Evolutionary conservation across 1,140 invertebrate genomes (phyloP).

Genomic region (Brevipalpus yothersi): DNA sequence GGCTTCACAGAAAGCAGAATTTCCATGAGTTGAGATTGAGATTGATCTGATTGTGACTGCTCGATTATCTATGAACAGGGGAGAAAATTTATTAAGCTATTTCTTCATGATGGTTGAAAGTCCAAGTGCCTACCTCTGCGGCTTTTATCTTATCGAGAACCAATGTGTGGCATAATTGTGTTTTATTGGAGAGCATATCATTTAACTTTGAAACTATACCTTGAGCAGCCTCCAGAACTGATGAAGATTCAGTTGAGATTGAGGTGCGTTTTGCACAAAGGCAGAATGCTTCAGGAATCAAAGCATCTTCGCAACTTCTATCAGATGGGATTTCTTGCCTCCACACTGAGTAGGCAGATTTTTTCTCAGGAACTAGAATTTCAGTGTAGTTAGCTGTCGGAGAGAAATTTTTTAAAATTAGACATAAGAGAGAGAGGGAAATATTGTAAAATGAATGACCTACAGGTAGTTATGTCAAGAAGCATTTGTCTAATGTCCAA

Average conservation of each 20-base stretch:
- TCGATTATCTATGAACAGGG: not conserved
- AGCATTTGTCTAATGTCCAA: conserved; percentile 16
- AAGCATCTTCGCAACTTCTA: conserved; percentile 4
- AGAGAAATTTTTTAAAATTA: not conserved
- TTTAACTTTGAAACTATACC: not conserved
- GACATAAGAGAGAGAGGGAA: not conserved
- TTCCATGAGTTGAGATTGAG: not conserved
- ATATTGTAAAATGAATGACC: not conserved
- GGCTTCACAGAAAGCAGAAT: not conserved
- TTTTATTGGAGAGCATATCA: not conserved
- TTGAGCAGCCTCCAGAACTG: no score
- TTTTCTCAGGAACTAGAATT: not conserved
- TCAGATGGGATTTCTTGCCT: not conserved
- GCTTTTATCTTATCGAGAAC: not conserved
- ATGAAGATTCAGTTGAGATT: not conserved
- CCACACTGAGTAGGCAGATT: not conserved
- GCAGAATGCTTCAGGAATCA: conserved; percentile 5
- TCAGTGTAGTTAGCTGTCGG: not conserved
- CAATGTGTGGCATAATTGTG: not conserved
- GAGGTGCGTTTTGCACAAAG: not conserved
- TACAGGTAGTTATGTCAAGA: conserved; percentile 12
- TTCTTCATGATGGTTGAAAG: not conserved
- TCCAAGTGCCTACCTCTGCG: not conserved
- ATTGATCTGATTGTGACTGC: not conserved
- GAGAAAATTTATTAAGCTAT: not conserved